Conservation (phyloP, 2,113 vertebrate genomes). For the Herpailurus yagouaroundi region DNA sequence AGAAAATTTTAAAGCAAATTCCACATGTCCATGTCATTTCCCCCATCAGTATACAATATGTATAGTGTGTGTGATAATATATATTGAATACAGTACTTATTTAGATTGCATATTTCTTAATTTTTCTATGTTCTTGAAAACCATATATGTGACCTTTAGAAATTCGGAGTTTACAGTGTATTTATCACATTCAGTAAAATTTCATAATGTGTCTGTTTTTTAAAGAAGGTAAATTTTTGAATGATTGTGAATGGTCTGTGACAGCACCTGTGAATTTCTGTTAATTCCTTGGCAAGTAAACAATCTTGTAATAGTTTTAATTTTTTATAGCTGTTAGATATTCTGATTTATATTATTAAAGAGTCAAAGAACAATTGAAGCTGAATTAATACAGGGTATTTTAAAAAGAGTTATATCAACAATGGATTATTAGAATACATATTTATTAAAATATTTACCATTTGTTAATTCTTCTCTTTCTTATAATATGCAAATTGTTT, state of each 20-base stretch:
- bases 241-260: background rate
- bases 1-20: slow-evolving; percentile 37
- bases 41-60: background rate
- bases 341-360: slow-evolving; percentile 24
- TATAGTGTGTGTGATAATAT: background rate
- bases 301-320: background rate
- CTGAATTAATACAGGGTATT: background rate
- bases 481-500: slow-evolving; percentile 50
- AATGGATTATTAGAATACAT: background rate
- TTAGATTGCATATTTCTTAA: slow-evolving; percentile 26
- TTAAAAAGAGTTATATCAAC: background rate
- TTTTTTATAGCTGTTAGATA: background rate
- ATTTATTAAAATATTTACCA: background rate
- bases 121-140: background rate
- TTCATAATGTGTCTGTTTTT: slow-evolving; percentile 21
- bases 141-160: background rate
- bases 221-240: slow-evolving; percentile 18
- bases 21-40: background rate
- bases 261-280: background rate
- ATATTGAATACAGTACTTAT: background rate
- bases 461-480: slow-evolving; percentile 40
- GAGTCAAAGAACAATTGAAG: background rate
- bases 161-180: background rate
- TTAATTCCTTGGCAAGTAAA: slow-evolving; percentile 20
- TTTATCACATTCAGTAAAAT: slow-evolving; percentile 7